phyloP scores from a whole-genome alignment of 2,113 vertebrate species.

The Nothocercus nigrocapillus region DNA sequence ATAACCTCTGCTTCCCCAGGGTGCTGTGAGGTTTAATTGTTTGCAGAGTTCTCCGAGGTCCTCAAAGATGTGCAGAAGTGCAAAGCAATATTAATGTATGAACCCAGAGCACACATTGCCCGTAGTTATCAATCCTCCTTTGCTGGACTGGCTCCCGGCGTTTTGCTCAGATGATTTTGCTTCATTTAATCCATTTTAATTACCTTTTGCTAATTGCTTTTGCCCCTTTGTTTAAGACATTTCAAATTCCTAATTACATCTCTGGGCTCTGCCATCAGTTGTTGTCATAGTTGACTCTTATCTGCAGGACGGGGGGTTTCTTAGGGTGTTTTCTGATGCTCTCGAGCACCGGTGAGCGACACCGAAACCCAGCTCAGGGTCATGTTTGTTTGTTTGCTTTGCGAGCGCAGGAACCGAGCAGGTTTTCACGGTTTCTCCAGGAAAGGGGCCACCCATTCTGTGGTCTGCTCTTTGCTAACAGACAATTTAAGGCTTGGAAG shows the following conservation, averaged over 20 bases:
- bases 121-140: conserved; percentile 4
- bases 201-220: conserved; percentile 58
- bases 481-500: background rate
- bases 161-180: conserved; percentile 8
- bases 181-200: conserved; percentile 59
- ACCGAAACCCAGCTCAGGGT: background rate
- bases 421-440: conserved; percentile 62
- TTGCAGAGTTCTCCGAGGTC: background rate
- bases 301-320: conserved; percentile 1
- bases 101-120: background rate
- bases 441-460: conserved; percentile 66
- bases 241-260: conserved; percentile 30
- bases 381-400: conserved; percentile 65
- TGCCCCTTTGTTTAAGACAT: conserved; percentile 55
- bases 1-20: conserved; percentile 27
- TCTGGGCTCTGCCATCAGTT: background rate
- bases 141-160: conserved; percentile 9
- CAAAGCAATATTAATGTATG: background rate
- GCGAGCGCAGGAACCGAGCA: background rate
- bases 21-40: conserved; percentile 27
- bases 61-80: background rate
- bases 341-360: background rate
- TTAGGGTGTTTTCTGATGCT: background rate
- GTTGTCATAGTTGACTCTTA: conserved; percentile 35
- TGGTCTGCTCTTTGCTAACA: conserved; percentile 16